These are phyloP conservation scores for Rhea americana DNA, from an alignment of 2,113 vertebrate species.

Conservation along the genomic window DNA sequence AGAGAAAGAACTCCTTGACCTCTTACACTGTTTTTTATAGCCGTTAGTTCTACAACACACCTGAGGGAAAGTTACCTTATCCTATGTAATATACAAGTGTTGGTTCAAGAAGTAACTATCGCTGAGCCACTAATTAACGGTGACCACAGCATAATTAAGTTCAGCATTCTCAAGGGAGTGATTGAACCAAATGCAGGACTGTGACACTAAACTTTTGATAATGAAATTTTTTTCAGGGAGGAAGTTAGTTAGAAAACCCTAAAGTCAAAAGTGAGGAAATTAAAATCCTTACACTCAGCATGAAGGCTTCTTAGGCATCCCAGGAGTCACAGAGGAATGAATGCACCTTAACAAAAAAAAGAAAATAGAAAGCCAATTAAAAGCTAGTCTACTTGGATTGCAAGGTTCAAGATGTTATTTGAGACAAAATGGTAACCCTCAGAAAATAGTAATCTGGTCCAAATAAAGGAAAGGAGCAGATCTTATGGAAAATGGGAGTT, in stretches of 20 bases:
- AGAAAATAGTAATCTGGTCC: background rate
- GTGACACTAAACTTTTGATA: slow-evolving; percentile 66
- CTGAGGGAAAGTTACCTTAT: slow-evolving; percentile 25
- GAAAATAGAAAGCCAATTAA: slow-evolving; percentile 43
- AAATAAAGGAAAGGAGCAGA: background rate
- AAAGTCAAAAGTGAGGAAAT: slow-evolving; percentile 68
- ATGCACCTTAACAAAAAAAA: slow-evolving; percentile 62
- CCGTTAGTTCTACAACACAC: slow-evolving; percentile 47
- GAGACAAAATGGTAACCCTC: slow-evolving; percentile 5
- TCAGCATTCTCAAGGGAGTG: slow-evolving; percentile 56
- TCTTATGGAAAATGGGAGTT: background rate
- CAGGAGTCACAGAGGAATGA: slow-evolving; percentile 63
- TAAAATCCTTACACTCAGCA: slow-evolving; percentile 70
- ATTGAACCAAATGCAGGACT: slow-evolving; percentile 43
- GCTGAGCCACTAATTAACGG: slow-evolving; percentile 51
- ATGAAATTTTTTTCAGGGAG: slow-evolving; percentile 42
- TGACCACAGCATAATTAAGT: slow-evolving; percentile 60
- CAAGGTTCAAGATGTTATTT: slow-evolving; percentile 22
- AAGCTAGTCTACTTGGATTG: background rate
- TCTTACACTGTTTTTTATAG: slow-evolving; percentile 47
- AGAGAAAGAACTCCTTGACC: slow-evolving; percentile 36
- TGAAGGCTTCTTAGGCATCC: slow-evolving; percentile 65
- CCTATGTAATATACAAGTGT: slow-evolving; percentile 28
- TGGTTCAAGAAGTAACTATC: slow-evolving; percentile 42
- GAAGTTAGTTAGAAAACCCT: slow-evolving; percentile 50